phyloP scores from a whole-genome alignment of 1,140 invertebrate genomes.

The Archivesica marissinica region DNA sequence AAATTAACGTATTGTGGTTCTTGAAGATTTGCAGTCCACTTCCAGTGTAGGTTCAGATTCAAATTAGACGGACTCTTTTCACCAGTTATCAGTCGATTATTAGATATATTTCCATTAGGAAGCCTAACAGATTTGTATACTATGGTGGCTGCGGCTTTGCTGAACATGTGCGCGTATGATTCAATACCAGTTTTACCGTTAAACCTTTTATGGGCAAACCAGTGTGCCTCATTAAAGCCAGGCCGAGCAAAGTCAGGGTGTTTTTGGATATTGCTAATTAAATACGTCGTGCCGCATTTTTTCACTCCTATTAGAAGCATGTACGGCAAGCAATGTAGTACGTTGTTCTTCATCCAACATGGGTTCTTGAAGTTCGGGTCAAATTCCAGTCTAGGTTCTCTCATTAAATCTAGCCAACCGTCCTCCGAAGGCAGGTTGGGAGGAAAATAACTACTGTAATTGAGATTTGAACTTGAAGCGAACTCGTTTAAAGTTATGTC shows the following conservation, averaged over 20 bases:
- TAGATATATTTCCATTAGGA: not conserved
- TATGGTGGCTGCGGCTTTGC: slow-evolving; percentile 59
- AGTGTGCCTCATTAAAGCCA: slow-evolving; percentile 72
- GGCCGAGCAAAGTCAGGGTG: slow-evolving; percentile 66
- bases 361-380: slow-evolving; percentile 75
- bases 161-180: slow-evolving; percentile 67
- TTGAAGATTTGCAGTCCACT: slow-evolving; percentile 63
- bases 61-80: slow-evolving; percentile 75
- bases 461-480: no score
- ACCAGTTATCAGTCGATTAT: slow-evolving; percentile 53
- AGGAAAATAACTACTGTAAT: no score
- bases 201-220: slow-evolving; percentile 55
- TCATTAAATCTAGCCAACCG: not conserved
- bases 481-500: no score
- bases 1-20: slow-evolving; percentile 71
- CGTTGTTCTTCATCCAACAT: slow-evolving; percentile 70
- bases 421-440: no score
- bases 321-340: slow-evolving; percentile 72
- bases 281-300: slow-evolving; percentile 76
- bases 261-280: slow-evolving; percentile 62
- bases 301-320: slow-evolving; percentile 75
- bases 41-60: slow-evolving; percentile 74
- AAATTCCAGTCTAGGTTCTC: slow-evolving; percentile 63
- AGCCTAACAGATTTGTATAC: not conserved
- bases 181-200: slow-evolving; percentile 16